Evolutionary conservation across 2,113 vertebrate species (phyloP).

Genomic region (Chunga burmeisteri): DNA sequence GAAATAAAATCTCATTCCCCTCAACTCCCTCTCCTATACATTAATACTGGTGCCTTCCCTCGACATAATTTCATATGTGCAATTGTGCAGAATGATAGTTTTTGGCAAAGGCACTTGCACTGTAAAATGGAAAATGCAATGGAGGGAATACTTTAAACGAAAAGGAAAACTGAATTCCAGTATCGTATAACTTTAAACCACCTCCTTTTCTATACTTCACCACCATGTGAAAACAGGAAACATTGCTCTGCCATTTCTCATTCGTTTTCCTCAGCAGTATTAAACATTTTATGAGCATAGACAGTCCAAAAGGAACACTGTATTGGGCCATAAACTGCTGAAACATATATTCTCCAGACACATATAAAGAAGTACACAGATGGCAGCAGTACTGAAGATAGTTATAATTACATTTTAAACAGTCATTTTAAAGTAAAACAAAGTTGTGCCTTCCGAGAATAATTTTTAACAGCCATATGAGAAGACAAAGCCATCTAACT

Average conservation of each 20-base stretch:
- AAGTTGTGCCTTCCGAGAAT: not conserved
- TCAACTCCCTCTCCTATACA: not conserved
- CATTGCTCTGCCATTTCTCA: not conserved
- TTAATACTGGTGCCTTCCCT: not conserved
- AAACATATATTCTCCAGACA: constrained; percentile 29
- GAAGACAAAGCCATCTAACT: not conserved
- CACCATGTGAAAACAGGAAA: constrained; percentile 44
- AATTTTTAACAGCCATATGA: not conserved
- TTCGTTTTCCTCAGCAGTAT: constrained; percentile 40
- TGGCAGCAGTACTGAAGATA: constrained; percentile 8
- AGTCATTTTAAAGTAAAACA: constrained; percentile 15
- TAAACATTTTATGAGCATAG: constrained; percentile 33
- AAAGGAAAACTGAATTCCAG: constrained; percentile 17
- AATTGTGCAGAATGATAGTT: not conserved
- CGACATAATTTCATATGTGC: not conserved
- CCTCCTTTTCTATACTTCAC: not conserved
- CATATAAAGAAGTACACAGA: constrained; percentile 3
- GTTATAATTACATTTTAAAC: constrained; percentile 37
- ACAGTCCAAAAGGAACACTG: constrained; percentile 36
- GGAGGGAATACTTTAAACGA: not conserved
- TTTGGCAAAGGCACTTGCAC: constrained; percentile 26
- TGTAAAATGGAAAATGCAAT: constrained; percentile 44
- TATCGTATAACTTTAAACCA: constrained; percentile 23
- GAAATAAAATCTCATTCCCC: not conserved
- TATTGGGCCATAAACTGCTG: constrained; percentile 10